Conservation (phyloP, 2,113 vertebrate species). For the Anhinga anhinga region DNA sequence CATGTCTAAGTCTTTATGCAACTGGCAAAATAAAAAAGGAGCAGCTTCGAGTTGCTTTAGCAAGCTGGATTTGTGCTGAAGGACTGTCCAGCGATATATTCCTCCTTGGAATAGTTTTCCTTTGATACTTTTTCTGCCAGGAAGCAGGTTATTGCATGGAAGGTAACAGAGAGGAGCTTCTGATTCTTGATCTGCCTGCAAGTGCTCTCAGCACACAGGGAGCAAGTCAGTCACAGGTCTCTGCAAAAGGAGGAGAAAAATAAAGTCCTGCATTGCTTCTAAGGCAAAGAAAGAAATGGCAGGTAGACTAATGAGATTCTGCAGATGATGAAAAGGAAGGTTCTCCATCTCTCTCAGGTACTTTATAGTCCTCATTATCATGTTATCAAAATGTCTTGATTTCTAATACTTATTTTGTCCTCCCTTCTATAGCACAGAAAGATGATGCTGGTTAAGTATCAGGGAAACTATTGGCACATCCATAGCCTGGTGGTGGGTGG, state of each 20-base stretch:
- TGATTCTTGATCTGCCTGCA: neutral
- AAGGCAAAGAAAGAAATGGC: neutral
- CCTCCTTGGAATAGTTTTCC: neutral
- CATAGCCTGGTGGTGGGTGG: neutral
- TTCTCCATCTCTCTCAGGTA: neutral
- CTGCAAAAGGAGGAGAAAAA: neutral
- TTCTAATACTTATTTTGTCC: neutral
- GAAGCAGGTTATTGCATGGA: neutral
- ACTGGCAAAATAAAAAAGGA: neutral
- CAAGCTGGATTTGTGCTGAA: neutral
- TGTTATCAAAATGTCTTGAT: rapidly evolving
- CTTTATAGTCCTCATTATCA: neutral
- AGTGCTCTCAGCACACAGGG: neutral
- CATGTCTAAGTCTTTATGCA: neutral
- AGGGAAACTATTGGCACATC: neutral
- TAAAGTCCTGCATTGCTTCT: neutral
- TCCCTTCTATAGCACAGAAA: neutral
- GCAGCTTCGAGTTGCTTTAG: neutral
- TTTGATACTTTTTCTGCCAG: neutral
- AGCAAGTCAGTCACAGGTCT: neutral
- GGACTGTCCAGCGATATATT: neutral
- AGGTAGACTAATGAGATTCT: neutral
- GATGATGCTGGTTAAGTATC: neutral
- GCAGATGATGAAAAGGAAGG: neutral
- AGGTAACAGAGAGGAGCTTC: neutral